Evolutionary conservation across 2,888 invertebrate genomes (phyloP), one percentile per base, ranked within the genome.

Genomic region (Arge pagana): DNA sequence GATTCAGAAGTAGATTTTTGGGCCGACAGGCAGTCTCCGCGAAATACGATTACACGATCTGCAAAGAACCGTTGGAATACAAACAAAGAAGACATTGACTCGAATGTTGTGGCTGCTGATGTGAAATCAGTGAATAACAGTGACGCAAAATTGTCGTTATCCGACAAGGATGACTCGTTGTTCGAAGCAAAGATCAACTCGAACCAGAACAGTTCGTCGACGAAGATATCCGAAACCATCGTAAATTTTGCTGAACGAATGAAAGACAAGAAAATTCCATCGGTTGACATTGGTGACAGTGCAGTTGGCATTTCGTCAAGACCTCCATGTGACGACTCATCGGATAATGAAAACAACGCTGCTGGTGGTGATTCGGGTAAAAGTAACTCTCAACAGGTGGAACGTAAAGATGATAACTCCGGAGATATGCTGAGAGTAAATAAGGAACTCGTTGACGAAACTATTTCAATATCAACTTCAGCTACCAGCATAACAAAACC

Each of bases 1-100:
- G n/a, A 33, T 11, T 13, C 48, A 16, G 70, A 67, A 49, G 70
- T 75, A 50, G 75, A 76, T 57, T 76, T 76, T 58, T 76, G 73
- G 71, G 73, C 65, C 45, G 71, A 73, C 61, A 72, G 72, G 52
- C 66, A 66, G 56, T 60, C 68, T 19, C 60, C 66, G 36, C 63
- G 57, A 50, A 55, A 57, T 30, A 57, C 48, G 24, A 56, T 8
- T 16, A 53, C 48, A 37, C 7, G 48, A 1, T 37, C 37, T 8
- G 10, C 37, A 28, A 36, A 40, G 19, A 24, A 36, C 30, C n/a
- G 15, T 2, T 11, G 16, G 26, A 55, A 57, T 43, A 37, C 30
- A 21, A 28, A 15, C 8, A 36, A 52, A 16, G 30, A 50, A 30
- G 41, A 48, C 33, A 40, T 30, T 52, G 15, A 7, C 5, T 19